These are phyloP conservation scores for Kryptopterus vitreolus DNA, from an alignment of 2,797 vertebrate genomes.

Conservation along the genomic window DNA sequence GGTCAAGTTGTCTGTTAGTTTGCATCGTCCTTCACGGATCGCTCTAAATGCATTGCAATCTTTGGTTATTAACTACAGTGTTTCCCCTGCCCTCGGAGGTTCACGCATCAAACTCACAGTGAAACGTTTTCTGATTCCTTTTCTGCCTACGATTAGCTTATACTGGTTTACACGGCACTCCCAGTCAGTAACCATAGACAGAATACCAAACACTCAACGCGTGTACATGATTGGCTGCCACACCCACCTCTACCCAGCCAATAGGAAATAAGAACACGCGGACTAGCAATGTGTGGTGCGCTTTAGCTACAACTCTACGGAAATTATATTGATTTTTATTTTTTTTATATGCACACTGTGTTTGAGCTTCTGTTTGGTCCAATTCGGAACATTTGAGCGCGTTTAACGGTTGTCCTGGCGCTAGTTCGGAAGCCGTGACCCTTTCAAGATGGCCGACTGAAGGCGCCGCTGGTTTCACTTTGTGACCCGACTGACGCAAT, in stretches of 20 bases:
- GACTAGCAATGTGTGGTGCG: neutral
- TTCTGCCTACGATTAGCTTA: neutral
- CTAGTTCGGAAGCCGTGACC: neutral
- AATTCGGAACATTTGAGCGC: neutral
- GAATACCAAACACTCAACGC: neutral
- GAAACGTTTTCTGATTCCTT: neutral
- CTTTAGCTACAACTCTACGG: neutral
- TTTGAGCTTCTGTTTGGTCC: neutral
- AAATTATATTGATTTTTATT: too few relatives aligned
- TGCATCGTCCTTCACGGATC: neutral
- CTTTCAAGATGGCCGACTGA: conserved; percentile 13
- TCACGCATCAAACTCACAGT: neutral
- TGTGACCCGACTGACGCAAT: conserved; percentile 1
- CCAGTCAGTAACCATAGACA: neutral
- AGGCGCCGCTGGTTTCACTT: neutral
- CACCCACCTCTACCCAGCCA: neutral
- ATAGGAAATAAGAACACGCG: neutral
- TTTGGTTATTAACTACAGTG: neutral
- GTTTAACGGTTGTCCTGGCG: neutral
- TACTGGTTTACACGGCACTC: neutral
- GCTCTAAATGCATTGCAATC: neutral
- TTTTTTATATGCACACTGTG: too few relatives aligned
- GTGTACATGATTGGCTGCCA: neutral
- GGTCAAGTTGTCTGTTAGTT: neutral
- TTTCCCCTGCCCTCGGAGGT: neutral